Evolutionary conservation across 2,113 vertebrate species (phyloP), one percentile per base, ranked within the genome.

Genomic region (Amia ocellicauda): DNA sequence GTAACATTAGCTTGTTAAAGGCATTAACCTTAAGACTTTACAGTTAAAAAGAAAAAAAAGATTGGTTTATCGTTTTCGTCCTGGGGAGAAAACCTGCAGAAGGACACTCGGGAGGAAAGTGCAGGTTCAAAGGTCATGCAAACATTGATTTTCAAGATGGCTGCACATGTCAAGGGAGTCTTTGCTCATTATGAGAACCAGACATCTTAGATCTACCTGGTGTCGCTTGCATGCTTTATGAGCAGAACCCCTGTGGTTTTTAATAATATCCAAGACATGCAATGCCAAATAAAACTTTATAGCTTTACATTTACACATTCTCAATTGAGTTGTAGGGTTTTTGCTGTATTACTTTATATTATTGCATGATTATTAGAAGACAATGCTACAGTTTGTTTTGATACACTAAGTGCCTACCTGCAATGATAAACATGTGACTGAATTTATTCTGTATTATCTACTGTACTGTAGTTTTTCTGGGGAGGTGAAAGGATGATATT

Each of bases 121-220:
- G 67, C 52, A 79, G 70, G 88, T 80, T 89, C 82, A 84, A 22
- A 86, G 86, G 86, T 88, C 89, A 81, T 83, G 78, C 86, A 91
- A 91, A 92, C 85, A 90, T 78, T 88, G 85, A 85, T 83, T 88
- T 86, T 86, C 84, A 87, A 89, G 86, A 89, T 91, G 88, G 86
- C 82, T 77, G 80, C 78, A 63, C 50, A 83, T 74, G 77, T 77
- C 83, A 84, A 74, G 88, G 88, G 88, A 56, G 74, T 4, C 64
- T 67, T 17, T 70, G 26, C 72, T 83, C 78, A 80, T 83, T 86
- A 84, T 84, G 80, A 85, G 78, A 86, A 86, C 83, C 85, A 91
- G 85, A 86, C 83, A 78, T 77, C 47, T 50, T 42, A 52, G 22
- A 53, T 41, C 36, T 22, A 22, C 19, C 28, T 27, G 40, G 43